Evolutionary conservation across 64 coral and sea anemone genomes (phyloP).

Genomic region (Stichodactyla helianthus): DNA sequence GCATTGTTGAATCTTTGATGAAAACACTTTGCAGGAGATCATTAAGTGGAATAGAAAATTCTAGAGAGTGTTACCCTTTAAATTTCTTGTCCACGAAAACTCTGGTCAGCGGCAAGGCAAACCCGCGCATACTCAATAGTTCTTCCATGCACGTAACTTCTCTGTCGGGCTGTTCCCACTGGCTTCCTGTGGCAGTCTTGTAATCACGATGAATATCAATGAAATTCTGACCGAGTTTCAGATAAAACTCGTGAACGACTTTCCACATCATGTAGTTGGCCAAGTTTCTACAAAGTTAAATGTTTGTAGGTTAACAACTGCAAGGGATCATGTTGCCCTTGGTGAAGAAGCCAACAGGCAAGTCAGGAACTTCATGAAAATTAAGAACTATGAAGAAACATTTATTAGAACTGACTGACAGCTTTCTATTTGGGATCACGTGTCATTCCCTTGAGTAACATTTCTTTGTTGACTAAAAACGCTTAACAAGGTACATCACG

Average conservation of each 20-base stretch:
- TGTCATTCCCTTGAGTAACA: too few relatives aligned
- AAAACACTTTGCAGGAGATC: neutral
- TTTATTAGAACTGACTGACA: too few relatives aligned
- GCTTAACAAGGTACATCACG: too few relatives aligned
- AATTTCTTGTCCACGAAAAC: slow-evolving; percentile 56
- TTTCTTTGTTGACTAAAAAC: too few relatives aligned
- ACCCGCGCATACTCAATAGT: slow-evolving; percentile 23
- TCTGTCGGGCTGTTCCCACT: slow-evolving; percentile 16
- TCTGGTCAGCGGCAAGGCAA: slow-evolving; percentile 37
- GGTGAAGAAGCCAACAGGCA: too few relatives aligned
- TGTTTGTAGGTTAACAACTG: too few relatives aligned
- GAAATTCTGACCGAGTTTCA: slow-evolving; percentile 19
- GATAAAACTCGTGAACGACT: slow-evolving; percentile 15
- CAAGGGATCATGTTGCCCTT: too few relatives aligned
- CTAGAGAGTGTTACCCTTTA: neutral
- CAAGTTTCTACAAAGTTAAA: slow-evolving; percentile 12
- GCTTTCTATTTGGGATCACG: too few relatives aligned
- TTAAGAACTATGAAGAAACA: too few relatives aligned
- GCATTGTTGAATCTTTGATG: neutral
- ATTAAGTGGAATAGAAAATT: neutral
- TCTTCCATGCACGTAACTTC: slow-evolving; percentile 39
- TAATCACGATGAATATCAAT: slow-evolving; percentile 11
- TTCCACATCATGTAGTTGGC: slow-evolving; percentile 69
- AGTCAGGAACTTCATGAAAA: neutral
- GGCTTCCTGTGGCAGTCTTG: slow-evolving; percentile 15